A percentile compares a stretch with the other conserved stretches of the same genome.
phyloP scores from a whole-genome alignment of 2,797 vertebrate genomes.

The Acanthis flammea region DNA sequence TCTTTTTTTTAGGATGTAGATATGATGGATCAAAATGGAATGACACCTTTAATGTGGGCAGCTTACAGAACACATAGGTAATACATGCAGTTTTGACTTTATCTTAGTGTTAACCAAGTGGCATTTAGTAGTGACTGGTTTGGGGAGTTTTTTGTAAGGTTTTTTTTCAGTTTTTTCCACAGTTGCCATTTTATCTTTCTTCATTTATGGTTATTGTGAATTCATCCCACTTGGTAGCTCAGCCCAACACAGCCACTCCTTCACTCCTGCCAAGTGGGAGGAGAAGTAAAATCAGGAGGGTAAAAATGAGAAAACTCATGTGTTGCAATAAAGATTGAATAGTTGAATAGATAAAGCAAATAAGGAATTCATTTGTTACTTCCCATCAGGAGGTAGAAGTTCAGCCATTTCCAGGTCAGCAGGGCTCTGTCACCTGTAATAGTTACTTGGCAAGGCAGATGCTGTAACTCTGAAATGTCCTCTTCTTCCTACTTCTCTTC shows the following conservation, averaged over 20 bases:
- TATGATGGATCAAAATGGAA: conserved; percentile 99
- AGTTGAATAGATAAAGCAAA: not conserved
- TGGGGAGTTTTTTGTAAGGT: not conserved
- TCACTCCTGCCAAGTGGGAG: rapidly evolving
- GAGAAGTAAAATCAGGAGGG: not conserved
- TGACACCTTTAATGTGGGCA: conserved; percentile 99
- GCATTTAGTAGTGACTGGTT: not conserved
- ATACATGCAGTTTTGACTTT: not conserved
- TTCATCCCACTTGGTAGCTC: not conserved
- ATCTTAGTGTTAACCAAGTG: not conserved
- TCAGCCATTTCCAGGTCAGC: not conserved
- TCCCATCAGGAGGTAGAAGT: not conserved
- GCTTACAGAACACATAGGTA: conserved; percentile 98
- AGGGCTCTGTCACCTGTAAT: rapidly evolving
- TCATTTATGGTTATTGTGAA: not conserved
- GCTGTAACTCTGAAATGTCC: not conserved
- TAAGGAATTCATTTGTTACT: not conserved
- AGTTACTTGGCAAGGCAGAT: not conserved
- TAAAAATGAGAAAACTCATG: not conserved
- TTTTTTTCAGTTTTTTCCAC: not conserved
- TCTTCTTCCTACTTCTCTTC: not conserved
- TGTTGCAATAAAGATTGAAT: not conserved
- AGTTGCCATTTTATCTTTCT: not conserved
- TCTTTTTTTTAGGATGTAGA: conserved; percentile 88
- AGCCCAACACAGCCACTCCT: not conserved